Evolutionary conservation across 2,113 vertebrate genomes (phyloP).

Genomic region (Thamnaconus septentrionalis): DNA sequence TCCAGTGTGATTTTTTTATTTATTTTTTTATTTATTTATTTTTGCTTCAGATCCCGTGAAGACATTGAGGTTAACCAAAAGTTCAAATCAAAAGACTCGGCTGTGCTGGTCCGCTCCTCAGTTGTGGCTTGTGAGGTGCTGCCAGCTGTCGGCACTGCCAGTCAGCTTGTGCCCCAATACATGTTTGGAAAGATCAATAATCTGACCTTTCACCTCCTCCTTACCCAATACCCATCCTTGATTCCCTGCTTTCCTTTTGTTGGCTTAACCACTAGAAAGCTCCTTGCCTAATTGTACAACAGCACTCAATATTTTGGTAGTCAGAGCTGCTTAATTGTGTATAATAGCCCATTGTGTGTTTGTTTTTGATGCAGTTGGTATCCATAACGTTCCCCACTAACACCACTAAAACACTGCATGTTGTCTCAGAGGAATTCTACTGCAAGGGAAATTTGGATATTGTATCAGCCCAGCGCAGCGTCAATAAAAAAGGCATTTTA

Average conservation of each 20-base stretch:
- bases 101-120: no score
- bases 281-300: constrained; percentile 16
- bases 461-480: no score
- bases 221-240: constrained; percentile 21
- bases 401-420: not conserved
- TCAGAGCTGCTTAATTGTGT: constrained; percentile 49
- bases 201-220: not conserved
- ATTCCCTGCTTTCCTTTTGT: constrained; percentile 29
- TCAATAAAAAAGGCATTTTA: no score
- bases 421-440: constrained; percentile 5
- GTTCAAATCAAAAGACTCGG: no score
- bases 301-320: constrained; percentile 22
- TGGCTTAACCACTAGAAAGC: constrained; percentile 18
- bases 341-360: constrained; percentile 24
- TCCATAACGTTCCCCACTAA: not conserved
- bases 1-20: no score
- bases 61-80: no score
- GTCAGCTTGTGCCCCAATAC: not conserved
- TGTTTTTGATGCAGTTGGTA: constrained; percentile 5
- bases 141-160: constrained; percentile 1
- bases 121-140: not conserved
- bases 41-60: no score
- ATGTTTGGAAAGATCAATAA: no score
- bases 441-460: no score
- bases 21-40: no score